Evolutionary conservation across 2,888 invertebrate genomes (phyloP), one percentile per base, ranked within the genome.

Genomic region (Asteroscopus sphinx): DNA sequence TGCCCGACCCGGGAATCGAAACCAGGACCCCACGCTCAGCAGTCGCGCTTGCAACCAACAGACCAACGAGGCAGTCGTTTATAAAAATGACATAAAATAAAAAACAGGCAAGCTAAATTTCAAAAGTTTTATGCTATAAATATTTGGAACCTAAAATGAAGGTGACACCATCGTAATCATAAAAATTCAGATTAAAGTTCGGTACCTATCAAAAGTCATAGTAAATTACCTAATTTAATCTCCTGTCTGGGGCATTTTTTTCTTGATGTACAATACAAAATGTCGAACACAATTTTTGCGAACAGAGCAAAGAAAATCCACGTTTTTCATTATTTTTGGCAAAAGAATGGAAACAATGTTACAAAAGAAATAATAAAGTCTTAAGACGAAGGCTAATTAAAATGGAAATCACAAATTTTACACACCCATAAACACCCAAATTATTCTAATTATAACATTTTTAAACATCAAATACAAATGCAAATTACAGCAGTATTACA

Each of bases 401-500:
- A 48, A 77, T 60, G 58, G 53, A 64, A 70, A 74, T 74, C 40
- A 55, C 47, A 68, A 71, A 71, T 68, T 65, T 65, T 46, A 60
- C 54, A 61, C 51, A 39, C 55, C 53, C 51, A 71, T 75, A 77
- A 77, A 35, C 65, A 75, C 51, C 49, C 41, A 16, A 70, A 73
- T 77, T 61, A 64, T 60, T 52, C n/a, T 59, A 56, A 68, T 73
- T 63, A 56, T 54, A 58, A 59, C 55, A 66, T 71, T 66, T 73
- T 68, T 41, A 68, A 78, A 66, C 62, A 57, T 68, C 53, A 67
- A 78, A 79, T 80, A 83, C 82, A 84, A 90, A 88, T 87, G 85
- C 80, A 89, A 92, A 90, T 89, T 86, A 84, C 81, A 81, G 85
- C 87, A 87, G 84, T 81, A 81, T 85, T 85, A 88, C 87, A 84